Evolutionary conservation across 1,140 invertebrate species (phyloP).

Genomic region (Meloidogyne exigua): DNA sequence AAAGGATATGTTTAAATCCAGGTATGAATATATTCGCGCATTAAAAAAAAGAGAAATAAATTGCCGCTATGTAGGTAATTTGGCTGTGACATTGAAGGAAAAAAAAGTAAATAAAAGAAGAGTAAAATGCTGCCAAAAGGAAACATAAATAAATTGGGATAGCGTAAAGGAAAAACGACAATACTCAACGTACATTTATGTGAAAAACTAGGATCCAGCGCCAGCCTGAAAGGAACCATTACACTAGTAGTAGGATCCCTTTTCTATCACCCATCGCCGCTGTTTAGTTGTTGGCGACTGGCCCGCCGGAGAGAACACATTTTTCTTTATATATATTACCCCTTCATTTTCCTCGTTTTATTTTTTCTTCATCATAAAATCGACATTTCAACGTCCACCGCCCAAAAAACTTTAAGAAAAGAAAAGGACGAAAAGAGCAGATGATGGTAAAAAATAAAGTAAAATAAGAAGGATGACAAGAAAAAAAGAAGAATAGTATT

Average conservation of each 20-base stretch:
- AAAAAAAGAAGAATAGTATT: neutral
- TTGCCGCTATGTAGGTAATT: neutral
- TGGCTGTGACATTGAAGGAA: neutral
- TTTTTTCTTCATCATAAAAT: slow-evolving; percentile 2
- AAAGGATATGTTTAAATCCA: neutral
- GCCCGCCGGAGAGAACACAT: neutral
- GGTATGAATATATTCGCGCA: neutral
- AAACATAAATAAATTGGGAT: neutral
- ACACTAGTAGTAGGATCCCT: neutral
- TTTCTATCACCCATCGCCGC: neutral
- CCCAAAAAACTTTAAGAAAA: neutral
- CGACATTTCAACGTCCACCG: neutral
- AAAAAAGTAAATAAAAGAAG: neutral
- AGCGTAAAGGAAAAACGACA: neutral
- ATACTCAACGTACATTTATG: neutral
- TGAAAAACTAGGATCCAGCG: neutral
- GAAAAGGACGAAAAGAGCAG: neutral
- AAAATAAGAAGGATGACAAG: neutral
- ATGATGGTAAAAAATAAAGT: neutral
- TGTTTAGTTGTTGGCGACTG: slow-evolving; percentile 1
- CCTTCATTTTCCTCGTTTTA: neutral
- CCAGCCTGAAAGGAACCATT: slow-evolving; percentile 1
- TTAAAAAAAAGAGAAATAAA: neutral
- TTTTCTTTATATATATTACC: neutral
- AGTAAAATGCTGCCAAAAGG: neutral